Conservation (phyloP, 2,888 invertebrate genomes). For the Hipparchia semele region DNA sequence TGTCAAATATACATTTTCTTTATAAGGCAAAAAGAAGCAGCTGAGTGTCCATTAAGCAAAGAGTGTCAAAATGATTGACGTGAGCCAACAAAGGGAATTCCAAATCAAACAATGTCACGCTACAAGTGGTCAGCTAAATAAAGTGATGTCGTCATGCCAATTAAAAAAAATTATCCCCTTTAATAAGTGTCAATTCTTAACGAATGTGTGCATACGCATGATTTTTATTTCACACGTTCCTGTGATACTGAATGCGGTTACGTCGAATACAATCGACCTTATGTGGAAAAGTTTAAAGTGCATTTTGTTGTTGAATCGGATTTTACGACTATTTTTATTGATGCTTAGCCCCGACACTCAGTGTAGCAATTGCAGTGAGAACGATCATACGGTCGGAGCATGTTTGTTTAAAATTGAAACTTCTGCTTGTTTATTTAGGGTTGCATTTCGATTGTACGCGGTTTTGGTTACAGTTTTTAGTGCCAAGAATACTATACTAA, state of each 20-base stretch:
- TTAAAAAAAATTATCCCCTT: conserved; percentile 81
- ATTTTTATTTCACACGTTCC: conserved; percentile 82
- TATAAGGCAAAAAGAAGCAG: conserved; percentile 42
- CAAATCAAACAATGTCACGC: conserved; percentile 71
- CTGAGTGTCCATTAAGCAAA: conserved; percentile 39
- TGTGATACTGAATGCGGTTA: conserved; percentile 52
- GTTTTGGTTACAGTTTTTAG: conserved; percentile 40
- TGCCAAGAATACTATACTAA: conserved; percentile 47
- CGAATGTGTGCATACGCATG: conserved; percentile 82
- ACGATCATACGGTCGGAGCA: conserved; percentile 56
- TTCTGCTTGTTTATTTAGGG: conserved; percentile 48
- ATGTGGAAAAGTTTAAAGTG: conserved; percentile 49
- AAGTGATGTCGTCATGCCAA: conserved; percentile 81
- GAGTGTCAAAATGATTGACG: conserved; percentile 51
- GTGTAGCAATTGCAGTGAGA: conserved; percentile 63
- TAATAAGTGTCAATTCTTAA: conserved; percentile 83
- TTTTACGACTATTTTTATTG: conserved; percentile 81
- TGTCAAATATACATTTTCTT: conserved; percentile 35
- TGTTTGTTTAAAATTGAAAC: conserved; percentile 50
- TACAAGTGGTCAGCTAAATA: conserved; percentile 70
- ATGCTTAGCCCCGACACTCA: conserved; percentile 80
- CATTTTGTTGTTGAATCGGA: conserved; percentile 46
- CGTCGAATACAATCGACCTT: conserved; percentile 49
- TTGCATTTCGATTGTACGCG: conserved; percentile 41
- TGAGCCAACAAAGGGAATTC: conserved; percentile 61